Evolutionary conservation across 2,113 vertebrate genomes (phyloP).

Genomic region (Megalops atlanticus): DNA sequence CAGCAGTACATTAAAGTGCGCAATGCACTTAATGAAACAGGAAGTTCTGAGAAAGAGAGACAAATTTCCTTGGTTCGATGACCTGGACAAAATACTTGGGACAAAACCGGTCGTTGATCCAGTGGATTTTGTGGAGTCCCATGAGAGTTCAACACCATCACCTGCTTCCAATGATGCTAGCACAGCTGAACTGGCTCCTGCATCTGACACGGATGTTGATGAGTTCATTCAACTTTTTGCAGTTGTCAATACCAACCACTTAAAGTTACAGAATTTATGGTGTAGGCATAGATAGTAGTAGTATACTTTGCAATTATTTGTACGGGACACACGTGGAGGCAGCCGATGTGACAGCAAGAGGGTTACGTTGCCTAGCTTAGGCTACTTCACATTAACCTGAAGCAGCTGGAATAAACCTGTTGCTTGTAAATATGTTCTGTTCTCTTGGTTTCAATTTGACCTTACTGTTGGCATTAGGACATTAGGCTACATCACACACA

Average conservation of each 20-base stretch:
- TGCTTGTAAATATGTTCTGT: neutral
- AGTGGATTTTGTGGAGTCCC: neutral
- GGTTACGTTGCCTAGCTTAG: neutral
- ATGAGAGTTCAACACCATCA: neutral
- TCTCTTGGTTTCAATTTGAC: neutral
- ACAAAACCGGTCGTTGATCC: neutral
- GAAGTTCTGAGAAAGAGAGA: neutral
- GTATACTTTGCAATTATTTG: neutral
- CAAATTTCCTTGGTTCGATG: conserved; percentile 8
- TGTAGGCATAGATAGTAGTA: neutral
- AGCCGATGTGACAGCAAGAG: neutral
- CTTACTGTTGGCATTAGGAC: too few relatives aligned
- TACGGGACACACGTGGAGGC: neutral
- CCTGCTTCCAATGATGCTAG: neutral
- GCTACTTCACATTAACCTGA: neutral
- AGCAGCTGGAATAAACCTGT: too few relatives aligned
- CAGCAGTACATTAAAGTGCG: conserved; percentile 10
- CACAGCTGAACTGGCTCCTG: neutral
- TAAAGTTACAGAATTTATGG: neutral
- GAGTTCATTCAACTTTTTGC: neutral
- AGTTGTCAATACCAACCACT: neutral
- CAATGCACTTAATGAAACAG: neutral
- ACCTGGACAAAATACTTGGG: neutral
- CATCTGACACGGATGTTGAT: neutral
- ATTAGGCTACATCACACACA: too few relatives aligned